phyloP scores from a whole-genome alignment of 2,888 invertebrate species.

The Lasioglossum zephyrum region DNA sequence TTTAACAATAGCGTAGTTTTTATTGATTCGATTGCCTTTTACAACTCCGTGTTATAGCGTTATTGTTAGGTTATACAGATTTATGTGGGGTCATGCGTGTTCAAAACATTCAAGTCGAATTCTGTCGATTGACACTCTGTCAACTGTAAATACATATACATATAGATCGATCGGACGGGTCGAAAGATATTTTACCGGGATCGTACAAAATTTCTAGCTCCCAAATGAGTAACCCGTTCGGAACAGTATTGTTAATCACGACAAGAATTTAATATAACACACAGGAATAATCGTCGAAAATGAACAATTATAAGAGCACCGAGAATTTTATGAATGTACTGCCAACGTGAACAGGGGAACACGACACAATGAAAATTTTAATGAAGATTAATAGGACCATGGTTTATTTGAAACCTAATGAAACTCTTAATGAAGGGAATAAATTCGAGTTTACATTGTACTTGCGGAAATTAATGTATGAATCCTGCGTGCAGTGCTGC shows the following conservation, averaged over 20 bases:
- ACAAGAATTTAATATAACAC: not conserved
- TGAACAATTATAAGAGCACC: not conserved
- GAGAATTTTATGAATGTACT: conserved; percentile 4
- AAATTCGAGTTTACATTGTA: conserved; percentile 5
- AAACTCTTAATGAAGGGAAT: conserved; percentile 2
- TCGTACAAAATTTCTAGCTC: not conserved
- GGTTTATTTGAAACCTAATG: not conserved
- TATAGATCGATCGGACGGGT: no score
- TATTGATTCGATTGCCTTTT: not conserved
- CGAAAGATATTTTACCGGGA: not conserved
- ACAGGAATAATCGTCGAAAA: not conserved
- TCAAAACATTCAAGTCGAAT: not conserved
- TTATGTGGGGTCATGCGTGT: not conserved
- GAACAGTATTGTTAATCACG: not conserved
- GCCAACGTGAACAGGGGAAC: not conserved
- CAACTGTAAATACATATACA: not conserved
- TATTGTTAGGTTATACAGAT: no score
- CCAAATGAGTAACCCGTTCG: not conserved
- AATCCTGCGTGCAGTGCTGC: not conserved
- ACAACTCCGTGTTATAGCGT: no score
- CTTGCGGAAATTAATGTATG: not conserved
- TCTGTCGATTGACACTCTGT: not conserved
- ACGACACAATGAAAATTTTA: conserved; percentile 1
- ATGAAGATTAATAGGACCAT: conserved; percentile 8
- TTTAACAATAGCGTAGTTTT: not conserved